These are phyloP conservation scores for Aphidius colemani DNA, from an alignment of 2,888 invertebrate genomes.

Conservation along the genomic window DNA sequence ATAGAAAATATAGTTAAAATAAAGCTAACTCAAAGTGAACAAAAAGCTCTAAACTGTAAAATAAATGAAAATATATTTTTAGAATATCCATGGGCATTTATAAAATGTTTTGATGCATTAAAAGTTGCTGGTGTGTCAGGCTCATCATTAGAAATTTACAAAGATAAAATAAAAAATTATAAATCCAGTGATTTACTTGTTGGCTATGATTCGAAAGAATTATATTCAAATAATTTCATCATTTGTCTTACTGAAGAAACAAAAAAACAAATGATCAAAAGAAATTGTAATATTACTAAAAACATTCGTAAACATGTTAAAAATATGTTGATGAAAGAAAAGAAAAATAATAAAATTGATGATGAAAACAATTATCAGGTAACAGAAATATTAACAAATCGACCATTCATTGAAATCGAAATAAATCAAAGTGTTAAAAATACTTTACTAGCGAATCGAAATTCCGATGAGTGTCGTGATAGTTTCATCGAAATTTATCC, in stretches of 20 bases:
- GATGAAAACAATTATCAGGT: not conserved
- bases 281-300: slow-evolving; percentile 42
- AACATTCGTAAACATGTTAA: slow-evolving; percentile 41
- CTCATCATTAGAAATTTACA: slow-evolving; percentile 39
- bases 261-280: slow-evolving; percentile 54
- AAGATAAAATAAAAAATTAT: slow-evolving; percentile 39
- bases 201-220: slow-evolving; percentile 70
- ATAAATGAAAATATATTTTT: slow-evolving; percentile 50
- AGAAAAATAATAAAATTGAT: not conserved
- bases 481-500: slow-evolving; percentile 70
- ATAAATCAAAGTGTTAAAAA: slow-evolving; percentile 21
- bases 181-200: slow-evolving; percentile 59
- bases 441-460: slow-evolving; percentile 54
- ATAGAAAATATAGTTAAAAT: slow-evolving; percentile 45
- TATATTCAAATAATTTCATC: slow-evolving; percentile 69
- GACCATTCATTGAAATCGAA: slow-evolving; percentile 70
- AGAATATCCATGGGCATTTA: slow-evolving; percentile 55
- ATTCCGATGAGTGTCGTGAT: slow-evolving; percentile 66
- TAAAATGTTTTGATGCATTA: slow-evolving; percentile 35
- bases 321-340: slow-evolving; percentile 64
- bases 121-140: slow-evolving; percentile 15
- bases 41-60: slow-evolving; percentile 45
- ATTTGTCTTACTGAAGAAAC: slow-evolving; percentile 68
- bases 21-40: slow-evolving; percentile 40
- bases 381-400: slow-evolving; percentile 60